Evolutionary conservation across 2,797 vertebrate species (phyloP), one percentile per base, ranked within the genome.

Genomic region (Otolemur crassicaudatus): DNA sequence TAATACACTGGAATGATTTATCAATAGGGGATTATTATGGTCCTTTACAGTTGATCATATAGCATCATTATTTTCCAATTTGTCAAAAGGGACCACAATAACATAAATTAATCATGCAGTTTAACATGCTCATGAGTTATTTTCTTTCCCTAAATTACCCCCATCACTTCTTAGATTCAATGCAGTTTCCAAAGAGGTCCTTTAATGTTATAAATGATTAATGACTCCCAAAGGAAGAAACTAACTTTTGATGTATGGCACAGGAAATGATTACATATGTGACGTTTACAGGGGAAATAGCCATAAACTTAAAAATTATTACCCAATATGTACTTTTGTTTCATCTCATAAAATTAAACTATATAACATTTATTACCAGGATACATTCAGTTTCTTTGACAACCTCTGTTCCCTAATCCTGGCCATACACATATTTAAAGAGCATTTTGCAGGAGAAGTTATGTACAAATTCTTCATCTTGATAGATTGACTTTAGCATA

Each of bases 191-290:
- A 53, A 7, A 16, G 29, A 70, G 46, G 11, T 13, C 63, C 60
- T 92, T 94, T 63, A 92, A 82, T 79, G 69, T 46, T 84, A 8
- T 11, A 89, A 92, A 91, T 79, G 87, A 96, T 94, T 70, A 90
- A 75, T 83, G 3, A 46, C 87, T 65, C 91, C 75, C 27, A 49
- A 61, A 87, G 84, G 75, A 83, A 43, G 22, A 79, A 92, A 37
- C 29, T 82, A 92, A 37, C 29, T 82, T 91, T 29, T 31, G 58
- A 46, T 72, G 34, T 67, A 56, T 40, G 58, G 70, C 40, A 27
- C 29, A 91, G 34, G 46, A 90, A 87, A 88, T 94, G 8, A 88
- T 60, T n/a, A 3, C 29, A 94, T 17, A 60, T n/a, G 79, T 80
- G 17, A 77, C 46, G 23, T 70, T 85, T 22, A 92, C 34, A 79